Base-by-base conservation (phyloP, 2,797 vertebrate genomes). In the Menidia menidia region DNA sequence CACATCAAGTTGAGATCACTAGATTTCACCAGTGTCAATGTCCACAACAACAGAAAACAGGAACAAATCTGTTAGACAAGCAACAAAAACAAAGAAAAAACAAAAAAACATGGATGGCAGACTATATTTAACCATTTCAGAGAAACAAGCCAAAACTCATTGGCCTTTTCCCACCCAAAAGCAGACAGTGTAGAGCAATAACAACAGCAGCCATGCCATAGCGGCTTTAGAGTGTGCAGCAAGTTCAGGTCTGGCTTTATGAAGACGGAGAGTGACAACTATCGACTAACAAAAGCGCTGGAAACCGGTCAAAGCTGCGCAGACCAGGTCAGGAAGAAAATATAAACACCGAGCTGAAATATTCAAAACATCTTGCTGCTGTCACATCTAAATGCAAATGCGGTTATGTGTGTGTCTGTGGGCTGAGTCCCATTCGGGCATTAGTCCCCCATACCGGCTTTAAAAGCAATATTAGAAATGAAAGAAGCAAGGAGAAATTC, bases 81-180 rank as follows among this genome's bases (percentile, higher is more conserved):
- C 57, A 69, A 65, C 45, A 84, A 55, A 62, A 66, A 60, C 41
- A 77, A 77, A 18, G 61, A 60, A 71, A 79, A 3, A 9, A 68
- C 30, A 65, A 15, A 57, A 77, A 53, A 75, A 55, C 55, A 75
- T 63, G 45, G 81, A 58, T 64, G 64, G 67, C 47, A 77, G 71
- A 19, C 62, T 55, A 71, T 80, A 2, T 25, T 25, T 25, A 25
- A 25, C 1, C 63, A 59, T 61, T 50, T n/a, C 60, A 48, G 55
- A 19, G 52, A 19, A 71, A 6, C 35, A 64, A 71, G 63, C 67
- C 71, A 75, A 52, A 68, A 75, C 31, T 35, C 11, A 55, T 45
- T 67, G 60, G 32, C 55, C 68, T 57, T 51, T 18, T 12, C 60
- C 16, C 64, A 78, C 16, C 25, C 10, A 44, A 54, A 69, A 56